Conservation (phyloP, 2,113 vertebrate species). For the Naja naja region DNA sequence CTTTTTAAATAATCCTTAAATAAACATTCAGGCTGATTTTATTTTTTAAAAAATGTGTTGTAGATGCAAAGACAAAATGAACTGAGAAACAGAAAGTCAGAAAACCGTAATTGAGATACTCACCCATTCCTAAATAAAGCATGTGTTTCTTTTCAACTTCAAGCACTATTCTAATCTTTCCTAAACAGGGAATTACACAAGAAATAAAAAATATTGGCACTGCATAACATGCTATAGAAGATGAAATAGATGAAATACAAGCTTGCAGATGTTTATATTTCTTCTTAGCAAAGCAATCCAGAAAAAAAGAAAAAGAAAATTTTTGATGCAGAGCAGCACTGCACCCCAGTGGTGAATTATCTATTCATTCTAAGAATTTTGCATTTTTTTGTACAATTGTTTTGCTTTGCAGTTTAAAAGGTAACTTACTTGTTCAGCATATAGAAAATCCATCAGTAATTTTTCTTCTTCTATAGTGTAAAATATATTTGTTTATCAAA, state of each 20-base stretch:
- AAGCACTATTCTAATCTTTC: conserved; percentile 1
- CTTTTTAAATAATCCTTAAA: neutral
- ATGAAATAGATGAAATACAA: neutral
- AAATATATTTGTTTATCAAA: conserved; percentile 2
- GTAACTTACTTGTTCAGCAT: neutral
- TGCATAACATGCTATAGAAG: neutral
- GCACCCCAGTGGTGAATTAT: conserved; percentile 45
- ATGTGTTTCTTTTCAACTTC: neutral
- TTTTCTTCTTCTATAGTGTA: neutral
- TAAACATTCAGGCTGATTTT: neutral
- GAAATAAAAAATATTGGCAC: neutral
- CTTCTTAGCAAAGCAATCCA: accelerated
- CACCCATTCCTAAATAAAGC: neutral
- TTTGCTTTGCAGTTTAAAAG: neutral
- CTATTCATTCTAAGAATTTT: neutral
- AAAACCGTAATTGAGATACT: neutral
- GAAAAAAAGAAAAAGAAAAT: neutral
- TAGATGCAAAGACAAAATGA: neutral
- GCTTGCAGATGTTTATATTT: accelerated
- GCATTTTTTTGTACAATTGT: neutral
- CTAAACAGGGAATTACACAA: neutral
- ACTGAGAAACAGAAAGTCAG: neutral
- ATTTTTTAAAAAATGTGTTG: neutral
- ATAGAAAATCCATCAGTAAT: neutral
- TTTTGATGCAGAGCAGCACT: conserved; percentile 49